Percentiles rank a stretch among this genome's conserved stretches.
Evolutionary conservation across 2,113 vertebrate species (phyloP).

Genomic region (Deroptyus accipitrinus): DNA sequence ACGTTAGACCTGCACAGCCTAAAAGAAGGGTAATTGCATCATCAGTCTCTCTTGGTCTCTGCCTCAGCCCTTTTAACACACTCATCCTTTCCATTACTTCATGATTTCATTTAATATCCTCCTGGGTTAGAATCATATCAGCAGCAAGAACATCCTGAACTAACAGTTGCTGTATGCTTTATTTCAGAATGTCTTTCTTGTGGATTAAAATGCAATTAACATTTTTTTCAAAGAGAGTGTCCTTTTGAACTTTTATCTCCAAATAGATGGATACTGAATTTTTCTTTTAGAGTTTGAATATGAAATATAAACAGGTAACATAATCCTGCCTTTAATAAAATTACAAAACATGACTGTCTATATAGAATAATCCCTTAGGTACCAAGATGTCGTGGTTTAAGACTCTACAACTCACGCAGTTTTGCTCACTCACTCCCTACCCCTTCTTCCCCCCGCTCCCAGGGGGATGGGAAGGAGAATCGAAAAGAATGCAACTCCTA

Average conservation of each 20-base stretch:
- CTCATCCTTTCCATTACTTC: slow-evolving; percentile 46
- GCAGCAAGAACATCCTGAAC: neutral
- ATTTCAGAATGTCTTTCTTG: neutral
- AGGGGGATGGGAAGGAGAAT: too few species aligned
- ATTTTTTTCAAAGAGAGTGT: neutral
- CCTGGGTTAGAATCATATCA: neutral
- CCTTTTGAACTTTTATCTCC: neutral
- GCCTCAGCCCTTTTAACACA: slow-evolving; percentile 44
- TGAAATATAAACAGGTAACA: neutral
- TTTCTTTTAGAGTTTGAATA: neutral
- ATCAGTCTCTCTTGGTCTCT: slow-evolving; percentile 31
- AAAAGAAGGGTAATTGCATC: slow-evolving; percentile 43
- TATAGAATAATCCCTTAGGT: neutral
- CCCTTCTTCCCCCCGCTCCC: too few species aligned
- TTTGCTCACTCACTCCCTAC: too few species aligned
- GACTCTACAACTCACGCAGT: too few species aligned
- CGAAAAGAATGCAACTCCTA: too few species aligned
- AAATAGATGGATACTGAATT: neutral
- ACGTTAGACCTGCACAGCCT: neutral
- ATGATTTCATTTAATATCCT: slow-evolving; percentile 61
- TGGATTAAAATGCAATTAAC: neutral
- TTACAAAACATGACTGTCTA: neutral
- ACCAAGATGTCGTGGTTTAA: neutral
- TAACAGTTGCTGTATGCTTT: neutral
- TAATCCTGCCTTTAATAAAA: neutral